phyloP scores from a whole-genome alignment of 1,140 invertebrate species.

The Chironomus striatipennis region DNA sequence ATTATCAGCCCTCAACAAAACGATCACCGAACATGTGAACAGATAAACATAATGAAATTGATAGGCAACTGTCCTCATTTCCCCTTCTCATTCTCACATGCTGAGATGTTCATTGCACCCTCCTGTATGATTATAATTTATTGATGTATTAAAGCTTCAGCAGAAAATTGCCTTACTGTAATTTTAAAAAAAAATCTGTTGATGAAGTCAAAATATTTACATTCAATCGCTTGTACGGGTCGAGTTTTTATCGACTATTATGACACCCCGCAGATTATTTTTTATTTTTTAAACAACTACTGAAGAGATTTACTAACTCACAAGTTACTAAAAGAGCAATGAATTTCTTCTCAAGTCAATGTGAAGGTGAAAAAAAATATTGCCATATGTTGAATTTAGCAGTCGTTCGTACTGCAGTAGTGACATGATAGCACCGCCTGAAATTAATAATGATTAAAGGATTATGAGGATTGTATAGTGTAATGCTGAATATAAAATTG shows the following conservation, averaged over 20 bases:
- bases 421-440: not conserved
- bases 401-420: not conserved
- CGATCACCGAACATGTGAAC: no score
- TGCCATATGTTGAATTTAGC: not conserved
- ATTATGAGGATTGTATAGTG: not conserved
- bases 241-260: not conserved
- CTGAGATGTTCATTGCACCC: not conserved
- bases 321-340: not conserved
- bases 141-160: no score
- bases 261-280: constrained; percentile 19
- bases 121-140: not conserved
- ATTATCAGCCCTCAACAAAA: no score
- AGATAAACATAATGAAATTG: not conserved
- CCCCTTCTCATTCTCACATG: not conserved
- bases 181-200: not conserved
- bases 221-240: not conserved
- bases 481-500: no score
- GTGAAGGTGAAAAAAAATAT: not conserved
- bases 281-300: not conserved
- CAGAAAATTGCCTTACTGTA: not conserved
- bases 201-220: constrained; percentile 22
- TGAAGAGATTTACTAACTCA: not conserved
- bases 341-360: not conserved
- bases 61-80: not conserved
- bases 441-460: constrained; percentile 15